Evolutionary conservation across 2,888 invertebrate genomes (phyloP).

Genomic region (Eilema depressum): DNA sequence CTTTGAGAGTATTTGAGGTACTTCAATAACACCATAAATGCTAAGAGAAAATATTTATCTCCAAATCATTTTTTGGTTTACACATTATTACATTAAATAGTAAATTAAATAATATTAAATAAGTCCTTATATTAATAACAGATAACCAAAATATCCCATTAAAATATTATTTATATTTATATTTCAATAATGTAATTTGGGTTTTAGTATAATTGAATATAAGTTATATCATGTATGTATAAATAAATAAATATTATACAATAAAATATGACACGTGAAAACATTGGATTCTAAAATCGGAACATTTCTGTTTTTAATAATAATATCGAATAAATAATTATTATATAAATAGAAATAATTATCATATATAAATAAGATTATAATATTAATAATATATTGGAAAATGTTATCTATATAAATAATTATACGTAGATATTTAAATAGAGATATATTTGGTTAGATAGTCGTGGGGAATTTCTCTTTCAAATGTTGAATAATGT

Average conservation of each 20-base stretch:
- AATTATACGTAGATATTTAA: constrained; percentile 23
- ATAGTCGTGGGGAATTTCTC: constrained; percentile 21
- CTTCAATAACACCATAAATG: constrained; percentile 52
- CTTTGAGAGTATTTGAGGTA: constrained; percentile 72
- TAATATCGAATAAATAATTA: background rate
- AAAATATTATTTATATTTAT: background rate
- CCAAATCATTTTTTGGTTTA: constrained; percentile 46
- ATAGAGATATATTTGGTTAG: constrained; percentile 11
- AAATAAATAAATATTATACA: constrained; percentile 30
- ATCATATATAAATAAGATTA: background rate
- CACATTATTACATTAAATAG: background rate
- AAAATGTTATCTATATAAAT: constrained; percentile 16
- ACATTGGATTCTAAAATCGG: constrained; percentile 29
- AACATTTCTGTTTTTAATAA: constrained; percentile 11
- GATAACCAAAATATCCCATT: background rate
- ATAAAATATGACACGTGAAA: constrained; percentile 58
- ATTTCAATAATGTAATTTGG: background rate
- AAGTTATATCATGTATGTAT: background rate
- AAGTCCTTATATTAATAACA: background rate
- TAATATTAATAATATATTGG: background rate
- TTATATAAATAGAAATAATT: background rate
- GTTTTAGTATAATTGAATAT: background rate
- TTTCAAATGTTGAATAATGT: constrained; percentile 46
- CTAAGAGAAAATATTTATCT: constrained; percentile 47
- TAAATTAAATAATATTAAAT: constrained; percentile 1